These are phyloP conservation scores for Conger conger DNA, from an alignment of 2,113 vertebrate species.

Conservation along the genomic window DNA sequence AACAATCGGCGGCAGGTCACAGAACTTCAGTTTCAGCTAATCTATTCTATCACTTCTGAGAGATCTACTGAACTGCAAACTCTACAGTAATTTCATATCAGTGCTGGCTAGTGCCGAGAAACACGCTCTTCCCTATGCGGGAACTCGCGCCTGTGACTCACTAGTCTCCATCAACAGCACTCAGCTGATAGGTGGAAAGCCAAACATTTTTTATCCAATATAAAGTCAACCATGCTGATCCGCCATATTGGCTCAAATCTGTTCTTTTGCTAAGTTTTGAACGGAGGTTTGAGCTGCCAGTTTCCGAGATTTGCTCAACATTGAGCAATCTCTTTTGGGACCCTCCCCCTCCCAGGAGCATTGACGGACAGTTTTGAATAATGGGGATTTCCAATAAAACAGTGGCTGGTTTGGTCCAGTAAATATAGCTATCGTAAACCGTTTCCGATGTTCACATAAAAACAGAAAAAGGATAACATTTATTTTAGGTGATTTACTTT, in stretches of 20 bases:
- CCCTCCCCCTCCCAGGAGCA: too few species aligned
- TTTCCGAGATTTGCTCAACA: not conserved
- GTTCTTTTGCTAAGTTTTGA: not conserved
- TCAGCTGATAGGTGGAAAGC: constrained; percentile 17
- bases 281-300: not conserved
- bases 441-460: too few species aligned
- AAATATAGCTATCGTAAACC: not conserved
- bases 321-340: too few species aligned
- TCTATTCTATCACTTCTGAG: not conserved
- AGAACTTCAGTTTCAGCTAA: not conserved
- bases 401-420: not conserved
- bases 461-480: too few species aligned
- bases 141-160: constrained; percentile 1
- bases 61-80: not conserved
- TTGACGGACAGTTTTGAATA: not conserved
- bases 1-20: not conserved
- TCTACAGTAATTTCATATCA: not conserved
- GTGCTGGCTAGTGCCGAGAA: not conserved
- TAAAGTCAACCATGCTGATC: not conserved
- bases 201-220: too few species aligned
- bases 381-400: not conserved
- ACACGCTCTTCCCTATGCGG: not conserved
- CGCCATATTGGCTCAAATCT: constrained; percentile 15
- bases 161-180: not conserved
- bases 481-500: too few species aligned